Evolutionary conservation across 2,797 vertebrate species (phyloP).

Genomic region (Dromococcyx pavoninus): DNA sequence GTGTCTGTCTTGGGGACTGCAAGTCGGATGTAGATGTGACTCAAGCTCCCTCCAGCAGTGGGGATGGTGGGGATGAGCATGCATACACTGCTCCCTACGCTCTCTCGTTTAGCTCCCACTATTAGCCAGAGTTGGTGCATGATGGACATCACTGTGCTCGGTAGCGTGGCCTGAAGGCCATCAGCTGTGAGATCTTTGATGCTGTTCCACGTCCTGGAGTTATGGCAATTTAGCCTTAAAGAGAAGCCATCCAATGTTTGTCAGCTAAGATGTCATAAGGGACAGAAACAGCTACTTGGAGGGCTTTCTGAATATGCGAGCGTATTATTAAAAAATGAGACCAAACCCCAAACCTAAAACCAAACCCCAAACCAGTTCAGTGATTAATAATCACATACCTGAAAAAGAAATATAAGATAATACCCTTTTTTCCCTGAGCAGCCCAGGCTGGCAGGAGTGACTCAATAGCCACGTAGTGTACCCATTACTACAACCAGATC

Average conservation of each 20-base stretch:
- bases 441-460: background rate
- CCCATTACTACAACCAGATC: background rate
- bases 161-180: background rate
- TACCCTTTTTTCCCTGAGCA: background rate
- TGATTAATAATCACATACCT: background rate
- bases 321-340: background rate
- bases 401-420: background rate
- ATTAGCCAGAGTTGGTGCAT: background rate
- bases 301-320: background rate
- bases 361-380: background rate
- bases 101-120: background rate
- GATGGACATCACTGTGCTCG: background rate
- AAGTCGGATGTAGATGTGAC: background rate
- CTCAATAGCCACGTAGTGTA: background rate
- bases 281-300: background rate
- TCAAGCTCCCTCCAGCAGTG: background rate
- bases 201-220: background rate
- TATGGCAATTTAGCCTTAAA: background rate
- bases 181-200: background rate
- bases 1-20: background rate
- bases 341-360: background rate
- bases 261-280: background rate
- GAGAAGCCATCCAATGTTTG: background rate
- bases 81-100: background rate
- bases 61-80: accelerated